Evolutionary conservation across 2,888 invertebrate genomes (phyloP).

Genomic region (Patella pellucida): DNA sequence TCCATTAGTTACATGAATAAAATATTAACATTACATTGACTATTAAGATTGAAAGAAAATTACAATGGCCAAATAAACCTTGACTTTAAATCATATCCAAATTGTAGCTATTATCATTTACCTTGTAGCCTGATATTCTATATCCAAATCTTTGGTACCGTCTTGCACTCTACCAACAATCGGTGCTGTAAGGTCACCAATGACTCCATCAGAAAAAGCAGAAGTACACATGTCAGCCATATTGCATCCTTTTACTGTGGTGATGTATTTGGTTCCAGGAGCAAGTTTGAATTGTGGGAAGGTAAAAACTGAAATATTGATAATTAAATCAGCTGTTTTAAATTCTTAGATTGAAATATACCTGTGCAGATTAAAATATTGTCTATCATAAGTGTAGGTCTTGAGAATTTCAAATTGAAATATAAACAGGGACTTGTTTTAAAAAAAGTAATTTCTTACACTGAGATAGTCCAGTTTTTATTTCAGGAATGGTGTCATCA

Average conservation of each 20-base stretch:
- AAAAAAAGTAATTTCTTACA: constrained; percentile 18
- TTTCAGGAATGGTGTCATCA: constrained; percentile 31
- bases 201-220: constrained; percentile 47
- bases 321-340: too few species aligned
- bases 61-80: too few species aligned
- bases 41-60: not conserved
- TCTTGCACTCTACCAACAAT: constrained; percentile 42
- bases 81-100: not conserved
- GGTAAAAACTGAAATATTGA: not conserved
- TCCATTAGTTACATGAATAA: not conserved
- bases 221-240: constrained; percentile 42
- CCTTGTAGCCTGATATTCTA: constrained; percentile 39
- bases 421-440: not conserved
- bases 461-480: constrained; percentile 26
- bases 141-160: constrained; percentile 40
- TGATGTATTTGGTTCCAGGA: constrained; percentile 4
- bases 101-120: not conserved
- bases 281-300: not conserved
- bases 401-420: too few species aligned
- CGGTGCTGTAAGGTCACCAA: constrained; percentile 49
- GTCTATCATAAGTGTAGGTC: too few species aligned
- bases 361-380: too few species aligned
- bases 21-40: not conserved
- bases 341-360: too few species aligned
- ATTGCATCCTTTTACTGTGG: constrained; percentile 50